A percentile compares a stretch with the other conserved stretches of the same genome.
phyloP scores from a whole-genome alignment of 2,113 vertebrate genomes.

The Motacilla alba region DNA sequence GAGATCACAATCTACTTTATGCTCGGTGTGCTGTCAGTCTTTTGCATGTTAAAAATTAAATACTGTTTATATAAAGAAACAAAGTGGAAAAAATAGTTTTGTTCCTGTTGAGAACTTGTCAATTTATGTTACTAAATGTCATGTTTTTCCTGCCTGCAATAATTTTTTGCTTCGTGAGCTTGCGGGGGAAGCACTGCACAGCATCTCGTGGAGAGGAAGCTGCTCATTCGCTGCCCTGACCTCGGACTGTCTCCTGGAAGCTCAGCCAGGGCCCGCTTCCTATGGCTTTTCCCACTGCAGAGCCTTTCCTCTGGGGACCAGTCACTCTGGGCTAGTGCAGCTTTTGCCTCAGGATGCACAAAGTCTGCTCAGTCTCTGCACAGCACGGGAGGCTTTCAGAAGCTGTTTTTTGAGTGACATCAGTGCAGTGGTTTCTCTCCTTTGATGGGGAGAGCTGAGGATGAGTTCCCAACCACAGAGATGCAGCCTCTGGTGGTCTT shows the following conservation, averaged over 20 bases:
- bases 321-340: neutral
- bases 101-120: constrained; percentile 9
- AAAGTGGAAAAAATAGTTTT: neutral
- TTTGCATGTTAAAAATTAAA: neutral
- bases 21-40: constrained; percentile 1
- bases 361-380: neutral
- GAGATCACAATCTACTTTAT: constrained; percentile 14
- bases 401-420: neutral
- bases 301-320: neutral
- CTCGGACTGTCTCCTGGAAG: neutral
- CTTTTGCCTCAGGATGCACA: neutral
- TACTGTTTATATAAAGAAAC: constrained; percentile 23
- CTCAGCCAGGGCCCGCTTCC: neutral
- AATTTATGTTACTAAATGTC: constrained; percentile 23
- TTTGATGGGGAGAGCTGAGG: neutral
- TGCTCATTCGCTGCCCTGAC: neutral
- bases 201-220: neutral
- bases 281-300: constrained; percentile 3
- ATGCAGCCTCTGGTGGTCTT: neutral
- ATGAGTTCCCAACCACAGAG: neutral
- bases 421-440: neutral
- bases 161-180: neutral
- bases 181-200: neutral
- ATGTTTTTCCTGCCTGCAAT: neutral
- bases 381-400: neutral